A percentile compares a stretch with the other conserved stretches of the same genome.
phyloP scores from a whole-genome alignment of 2,888 invertebrate species.

The Acleris laterana region DNA sequence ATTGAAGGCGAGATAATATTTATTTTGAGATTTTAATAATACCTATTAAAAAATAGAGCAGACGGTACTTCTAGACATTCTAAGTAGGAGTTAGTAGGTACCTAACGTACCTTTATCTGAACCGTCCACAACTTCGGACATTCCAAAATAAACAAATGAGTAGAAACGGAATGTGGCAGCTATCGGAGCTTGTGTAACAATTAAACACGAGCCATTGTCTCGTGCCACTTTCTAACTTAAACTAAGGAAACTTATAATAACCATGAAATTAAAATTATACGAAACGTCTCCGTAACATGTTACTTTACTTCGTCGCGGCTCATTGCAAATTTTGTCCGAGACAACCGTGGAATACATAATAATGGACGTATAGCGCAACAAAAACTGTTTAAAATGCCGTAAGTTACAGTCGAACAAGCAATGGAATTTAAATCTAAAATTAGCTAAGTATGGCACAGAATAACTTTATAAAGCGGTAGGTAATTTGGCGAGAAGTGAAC shows the following conservation, averaged over 20 bases:
- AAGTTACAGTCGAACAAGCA: not conserved
- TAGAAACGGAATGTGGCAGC: constrained; percentile 48
- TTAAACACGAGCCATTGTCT: constrained; percentile 64
- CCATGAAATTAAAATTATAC: constrained; percentile 68
- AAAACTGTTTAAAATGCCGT: constrained; percentile 3
- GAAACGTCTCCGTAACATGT: constrained; percentile 54
- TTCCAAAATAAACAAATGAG: constrained; percentile 22
- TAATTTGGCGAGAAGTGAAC: constrained; percentile 30
- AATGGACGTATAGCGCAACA: constrained; percentile 17
- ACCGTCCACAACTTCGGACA: not conserved
- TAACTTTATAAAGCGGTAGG: constrained; percentile 7
- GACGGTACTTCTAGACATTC: too few species aligned
- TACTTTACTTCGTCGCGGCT: constrained; percentile 47
- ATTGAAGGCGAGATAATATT: constrained; percentile 4
- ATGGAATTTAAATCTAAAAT: constrained; percentile 7
- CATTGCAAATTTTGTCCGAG: constrained; percentile 48
- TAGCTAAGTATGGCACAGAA: constrained; percentile 3
- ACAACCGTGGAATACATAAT: constrained; percentile 30
- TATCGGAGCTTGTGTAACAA: constrained; percentile 68
- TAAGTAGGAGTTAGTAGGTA: too few species aligned
- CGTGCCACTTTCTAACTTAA: constrained; percentile 69
- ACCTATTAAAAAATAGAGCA: constrained; percentile 1
- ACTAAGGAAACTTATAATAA: constrained; percentile 53
- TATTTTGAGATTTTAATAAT: constrained; percentile 4
- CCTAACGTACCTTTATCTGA: not conserved